Percentiles rank a stretch among this genome's conserved stretches.
Conservation (phyloP, 2,113 vertebrate species). For the Thalassoma bifasciatum region DNA sequence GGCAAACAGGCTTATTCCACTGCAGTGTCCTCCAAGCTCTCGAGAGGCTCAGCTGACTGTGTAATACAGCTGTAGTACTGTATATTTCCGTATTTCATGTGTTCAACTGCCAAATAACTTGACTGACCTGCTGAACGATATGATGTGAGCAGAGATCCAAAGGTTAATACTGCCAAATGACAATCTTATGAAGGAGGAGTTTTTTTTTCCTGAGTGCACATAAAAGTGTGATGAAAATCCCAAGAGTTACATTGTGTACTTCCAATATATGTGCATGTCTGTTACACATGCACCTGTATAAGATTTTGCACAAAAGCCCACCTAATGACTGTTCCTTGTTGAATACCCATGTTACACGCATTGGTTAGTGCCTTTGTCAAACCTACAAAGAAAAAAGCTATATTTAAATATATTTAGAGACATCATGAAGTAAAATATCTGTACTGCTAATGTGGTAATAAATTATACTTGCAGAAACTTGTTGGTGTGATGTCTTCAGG, state of each 20-base stretch:
- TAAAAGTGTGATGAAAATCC: conserved; percentile 35
- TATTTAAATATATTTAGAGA: conserved; percentile 64
- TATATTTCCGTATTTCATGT: conserved; percentile 45
- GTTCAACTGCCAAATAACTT: conserved; percentile 63
- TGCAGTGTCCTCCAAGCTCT: conserved; percentile 77
- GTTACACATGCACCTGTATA: conserved; percentile 56
- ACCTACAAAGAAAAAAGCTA: conserved; percentile 52
- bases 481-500: conserved; percentile 18
- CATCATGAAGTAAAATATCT: conserved; percentile 43
- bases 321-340: conserved; percentile 63
- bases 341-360: conserved; percentile 59
- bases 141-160: conserved; percentile 22
- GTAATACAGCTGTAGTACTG: conserved; percentile 13
- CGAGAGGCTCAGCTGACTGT: conserved; percentile 79
- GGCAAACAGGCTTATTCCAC: conserved; percentile 82
- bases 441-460: conserved; percentile 62
- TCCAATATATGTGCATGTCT: conserved; percentile 60
- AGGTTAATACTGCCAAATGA: conserved; percentile 52
- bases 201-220: conserved; percentile 43
- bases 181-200: conserved; percentile 47
- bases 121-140: conserved; percentile 33
- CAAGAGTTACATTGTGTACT: conserved; percentile 48
- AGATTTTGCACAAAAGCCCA: conserved; percentile 70
- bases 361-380: conserved; percentile 78
- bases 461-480: conserved; percentile 53